These are phyloP conservation scores for Pogonocichla stellata DNA, from an alignment of 2,113 vertebrate genomes.

Conservation along the genomic window DNA sequence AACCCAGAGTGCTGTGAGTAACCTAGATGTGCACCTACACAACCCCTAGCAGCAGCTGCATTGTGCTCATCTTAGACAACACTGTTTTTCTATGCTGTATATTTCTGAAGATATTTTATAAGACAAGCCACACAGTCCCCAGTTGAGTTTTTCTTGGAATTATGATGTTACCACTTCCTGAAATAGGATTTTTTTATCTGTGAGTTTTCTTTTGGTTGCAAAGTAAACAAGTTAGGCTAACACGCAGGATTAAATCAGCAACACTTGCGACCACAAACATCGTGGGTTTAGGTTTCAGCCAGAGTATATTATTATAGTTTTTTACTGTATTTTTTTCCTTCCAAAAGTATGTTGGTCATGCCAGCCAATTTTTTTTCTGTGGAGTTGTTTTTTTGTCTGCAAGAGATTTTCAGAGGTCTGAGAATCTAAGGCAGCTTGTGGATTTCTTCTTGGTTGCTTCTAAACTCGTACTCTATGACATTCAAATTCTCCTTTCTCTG, in stretches of 20 bases:
- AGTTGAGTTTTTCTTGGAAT: not conserved
- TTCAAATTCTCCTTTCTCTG: not conserved
- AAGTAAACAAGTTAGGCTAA: slow-evolving; percentile 19
- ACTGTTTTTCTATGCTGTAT: not conserved
- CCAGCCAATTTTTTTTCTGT: not conserved
- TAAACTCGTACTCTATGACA: not conserved
- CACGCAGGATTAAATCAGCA: not conserved
- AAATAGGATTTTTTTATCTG: not conserved
- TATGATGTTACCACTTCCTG: not conserved
- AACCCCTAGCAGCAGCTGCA: not conserved
- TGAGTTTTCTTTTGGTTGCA: not conserved
- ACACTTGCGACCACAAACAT: not conserved
- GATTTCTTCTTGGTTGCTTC: not conserved
- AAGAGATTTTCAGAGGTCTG: not conserved
- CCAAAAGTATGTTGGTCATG: not conserved
- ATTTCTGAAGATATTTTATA: not conserved
- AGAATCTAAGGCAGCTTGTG: not conserved
- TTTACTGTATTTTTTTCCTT: not conserved
- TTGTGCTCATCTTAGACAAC: not conserved
- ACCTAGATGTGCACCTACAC: not conserved
- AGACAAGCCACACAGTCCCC: not conserved
- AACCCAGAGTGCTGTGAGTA: not conserved
- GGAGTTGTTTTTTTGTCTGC: not conserved
- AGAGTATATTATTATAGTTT: not conserved
- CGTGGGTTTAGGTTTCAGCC: not conserved